Conservation (phyloP, 2,797 vertebrate genomes). For the Streptopelia turtur region DNA sequence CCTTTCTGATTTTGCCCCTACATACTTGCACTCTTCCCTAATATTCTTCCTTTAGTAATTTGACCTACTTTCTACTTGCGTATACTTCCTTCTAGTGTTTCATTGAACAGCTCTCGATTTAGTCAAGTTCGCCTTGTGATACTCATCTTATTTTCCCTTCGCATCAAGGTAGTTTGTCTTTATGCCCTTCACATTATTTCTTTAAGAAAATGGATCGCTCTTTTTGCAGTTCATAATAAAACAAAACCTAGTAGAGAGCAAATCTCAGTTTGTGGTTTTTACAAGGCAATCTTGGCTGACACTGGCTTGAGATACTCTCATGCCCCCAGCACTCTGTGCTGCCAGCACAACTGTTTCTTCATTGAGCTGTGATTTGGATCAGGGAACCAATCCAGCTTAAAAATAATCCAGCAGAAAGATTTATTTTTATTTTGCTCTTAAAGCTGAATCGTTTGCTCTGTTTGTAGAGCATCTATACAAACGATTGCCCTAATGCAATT, state of each 20-base stretch:
- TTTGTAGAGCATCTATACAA: constrained; percentile 9
- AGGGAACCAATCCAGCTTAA: constrained; percentile 58
- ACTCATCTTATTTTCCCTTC: background rate
- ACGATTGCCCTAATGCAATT: background rate
- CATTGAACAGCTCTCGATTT: background rate
- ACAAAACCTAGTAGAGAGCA: background rate
- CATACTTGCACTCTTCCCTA: constrained; percentile 17
- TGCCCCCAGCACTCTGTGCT: background rate
- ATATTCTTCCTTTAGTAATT: constrained; percentile 36
- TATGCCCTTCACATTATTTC: background rate
- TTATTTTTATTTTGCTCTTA: constrained; percentile 56
- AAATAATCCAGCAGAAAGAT: constrained; percentile 63
- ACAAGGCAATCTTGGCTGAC: background rate
- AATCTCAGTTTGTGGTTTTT: background rate
- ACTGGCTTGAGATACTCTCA: background rate
- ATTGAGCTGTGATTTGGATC: constrained; percentile 51
- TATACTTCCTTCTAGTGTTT: constrained; percentile 49
- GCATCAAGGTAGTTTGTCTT: background rate
- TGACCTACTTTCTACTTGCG: constrained; percentile 44
- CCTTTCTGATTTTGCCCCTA: constrained; percentile 28
- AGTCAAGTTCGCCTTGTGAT: constrained; percentile 3
- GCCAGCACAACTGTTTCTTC: constrained; percentile 54
- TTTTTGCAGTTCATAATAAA: background rate
- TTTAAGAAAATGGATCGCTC: background rate
- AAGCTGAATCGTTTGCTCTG: constrained; percentile 3